Conservation (phyloP, 1,140 invertebrate species). For the Drosophila malerkotliana region DNA sequence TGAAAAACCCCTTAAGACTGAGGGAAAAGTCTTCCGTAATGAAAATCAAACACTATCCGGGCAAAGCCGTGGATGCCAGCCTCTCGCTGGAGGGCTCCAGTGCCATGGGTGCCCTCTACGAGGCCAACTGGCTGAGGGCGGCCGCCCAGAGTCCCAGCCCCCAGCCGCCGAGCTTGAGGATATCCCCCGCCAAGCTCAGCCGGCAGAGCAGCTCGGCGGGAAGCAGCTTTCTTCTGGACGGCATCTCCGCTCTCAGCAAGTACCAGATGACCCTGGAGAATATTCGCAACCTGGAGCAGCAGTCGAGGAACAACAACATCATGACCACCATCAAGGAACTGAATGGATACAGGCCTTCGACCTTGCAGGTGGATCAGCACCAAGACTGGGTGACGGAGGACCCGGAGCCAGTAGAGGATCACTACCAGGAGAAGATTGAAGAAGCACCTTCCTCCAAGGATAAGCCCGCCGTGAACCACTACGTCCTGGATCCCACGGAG, state of each 20-base stretch:
- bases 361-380: conserved; percentile 85
- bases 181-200: conserved; percentile 28
- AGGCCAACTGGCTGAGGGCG: conserved; percentile 92
- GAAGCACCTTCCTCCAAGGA: not conserved
- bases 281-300: conserved; percentile 71
- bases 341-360: conserved; percentile 86
- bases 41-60: conserved; percentile 93
- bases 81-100: conserved; percentile 86
- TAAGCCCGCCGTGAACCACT: conserved; percentile 62
- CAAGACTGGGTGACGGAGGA: conserved; percentile 85
- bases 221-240: conserved; percentile 81
- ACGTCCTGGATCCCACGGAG: conserved; percentile 74
- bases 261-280: conserved; percentile 87
- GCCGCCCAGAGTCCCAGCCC: conserved; percentile 43
- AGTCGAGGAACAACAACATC: conserved; percentile 55
- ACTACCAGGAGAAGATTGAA: not conserved
- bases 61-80: conserved; percentile 88
- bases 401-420: conserved; percentile 7
- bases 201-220: conserved; percentile 67
- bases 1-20: conserved; percentile 9
- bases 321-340: conserved; percentile 85
- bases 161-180: conserved; percentile 37
- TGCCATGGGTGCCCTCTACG: conserved; percentile 90
- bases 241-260: conserved; percentile 86
- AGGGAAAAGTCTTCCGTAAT: conserved; percentile 83